Evolutionary conservation across 2,888 invertebrate genomes (phyloP).

Genomic region (Stenodera caucasica): DNA sequence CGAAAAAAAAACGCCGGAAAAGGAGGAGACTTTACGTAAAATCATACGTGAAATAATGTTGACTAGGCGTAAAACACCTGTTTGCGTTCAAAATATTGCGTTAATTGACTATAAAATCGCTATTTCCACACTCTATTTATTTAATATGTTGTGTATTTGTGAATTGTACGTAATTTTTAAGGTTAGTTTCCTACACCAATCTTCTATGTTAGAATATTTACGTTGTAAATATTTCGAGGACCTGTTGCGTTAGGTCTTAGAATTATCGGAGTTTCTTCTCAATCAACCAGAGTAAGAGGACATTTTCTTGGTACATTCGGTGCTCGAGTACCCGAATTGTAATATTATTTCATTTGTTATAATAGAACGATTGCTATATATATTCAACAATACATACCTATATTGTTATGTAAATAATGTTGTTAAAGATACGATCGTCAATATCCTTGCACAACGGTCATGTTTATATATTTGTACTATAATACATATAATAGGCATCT

Average conservation of each 20-base stretch:
- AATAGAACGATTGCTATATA: slow-evolving; percentile 8
- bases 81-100: background rate
- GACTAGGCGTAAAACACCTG: background rate
- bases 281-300: background rate
- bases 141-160: background rate
- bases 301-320: background rate
- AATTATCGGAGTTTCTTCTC: no score
- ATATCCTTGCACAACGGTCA: slow-evolving; percentile 11
- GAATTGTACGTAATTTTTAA: background rate
- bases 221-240: no score
- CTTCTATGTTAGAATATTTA: slow-evolving; percentile 1
- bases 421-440: slow-evolving; percentile 12
- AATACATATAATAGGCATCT: background rate
- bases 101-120: slow-evolving; percentile 2
- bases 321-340: slow-evolving; percentile 1
- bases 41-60: no score
- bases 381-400: slow-evolving; percentile 6
- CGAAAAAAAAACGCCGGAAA: no score
- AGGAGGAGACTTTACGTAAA: background rate
- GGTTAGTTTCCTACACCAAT: background rate
- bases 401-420: slow-evolving; percentile 13
- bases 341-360: background rate
- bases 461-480: slow-evolving; percentile 1
- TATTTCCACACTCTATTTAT: slow-evolving; percentile 7
- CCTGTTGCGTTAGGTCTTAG: no score